Evolutionary conservation across 2,888 invertebrate species (phyloP).

Genomic region (Drosophila atroscutellata): DNA sequence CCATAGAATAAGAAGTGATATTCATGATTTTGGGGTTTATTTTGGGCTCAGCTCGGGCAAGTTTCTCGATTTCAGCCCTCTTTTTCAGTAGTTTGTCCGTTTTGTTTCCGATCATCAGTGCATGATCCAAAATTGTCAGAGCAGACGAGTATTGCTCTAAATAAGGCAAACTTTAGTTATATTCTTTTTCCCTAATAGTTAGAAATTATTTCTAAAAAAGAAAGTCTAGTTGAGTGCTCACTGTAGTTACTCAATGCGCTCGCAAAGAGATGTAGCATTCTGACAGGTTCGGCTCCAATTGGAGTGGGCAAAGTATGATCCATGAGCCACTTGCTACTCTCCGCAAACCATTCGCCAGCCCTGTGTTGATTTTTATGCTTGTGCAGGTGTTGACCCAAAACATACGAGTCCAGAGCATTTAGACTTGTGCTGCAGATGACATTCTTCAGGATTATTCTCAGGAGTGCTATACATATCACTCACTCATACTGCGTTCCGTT

Average conservation of each 20-base stretch:
- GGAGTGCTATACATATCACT: slow-evolving; percentile 7
- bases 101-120: slow-evolving; percentile 2
- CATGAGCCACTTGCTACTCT: slow-evolving; percentile 39
- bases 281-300: background rate
- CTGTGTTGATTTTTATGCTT: slow-evolving; percentile 11
- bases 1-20: slow-evolving; percentile 36
- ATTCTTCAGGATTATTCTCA: background rate
- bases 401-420: slow-evolving; percentile 66
- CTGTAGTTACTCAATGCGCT: slow-evolving; percentile 55
- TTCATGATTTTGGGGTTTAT: background rate
- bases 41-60: background rate
- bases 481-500: slow-evolving; percentile 92
- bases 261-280: slow-evolving; percentile 57
- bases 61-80: background rate
- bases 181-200: too few species aligned
- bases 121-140: slow-evolving; percentile 18
- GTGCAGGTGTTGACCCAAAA: slow-evolving; percentile 59
- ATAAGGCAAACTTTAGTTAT: background rate
- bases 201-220: too few species aligned
- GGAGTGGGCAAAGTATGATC: slow-evolving; percentile 5
- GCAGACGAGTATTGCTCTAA: slow-evolving; percentile 31
- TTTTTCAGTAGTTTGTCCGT: slow-evolving; percentile 28
- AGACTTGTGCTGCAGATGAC: slow-evolving; percentile 52
- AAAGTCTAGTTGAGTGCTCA: slow-evolving; percentile 35
- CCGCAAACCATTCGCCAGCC: slow-evolving; percentile 67